These are phyloP conservation scores for Enoplosus armatus DNA, from an alignment of 2,797 vertebrate genomes.

Conservation along the genomic window DNA sequence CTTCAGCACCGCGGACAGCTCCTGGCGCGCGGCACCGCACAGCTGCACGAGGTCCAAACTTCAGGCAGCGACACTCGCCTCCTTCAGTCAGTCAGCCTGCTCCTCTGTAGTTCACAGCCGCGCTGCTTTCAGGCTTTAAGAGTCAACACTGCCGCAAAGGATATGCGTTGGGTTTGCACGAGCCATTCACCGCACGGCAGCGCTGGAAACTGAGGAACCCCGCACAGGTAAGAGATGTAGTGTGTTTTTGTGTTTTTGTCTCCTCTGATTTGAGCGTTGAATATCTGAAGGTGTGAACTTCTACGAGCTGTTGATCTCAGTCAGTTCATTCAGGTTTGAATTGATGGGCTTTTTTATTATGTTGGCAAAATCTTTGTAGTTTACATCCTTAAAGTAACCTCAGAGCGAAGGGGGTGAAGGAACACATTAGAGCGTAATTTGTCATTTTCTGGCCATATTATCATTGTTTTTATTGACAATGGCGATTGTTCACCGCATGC, in stretches of 20 bases:
- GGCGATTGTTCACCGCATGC: neutral
- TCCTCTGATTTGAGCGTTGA: neutral
- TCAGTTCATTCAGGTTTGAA: constrained; percentile 1
- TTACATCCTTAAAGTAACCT: constrained; percentile 1
- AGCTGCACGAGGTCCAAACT: constrained; percentile 69
- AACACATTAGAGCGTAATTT: neutral
- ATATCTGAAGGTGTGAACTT: constrained; percentile 40
- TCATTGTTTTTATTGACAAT: neutral
- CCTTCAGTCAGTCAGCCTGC: constrained; percentile 28
- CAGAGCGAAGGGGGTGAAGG: neutral
- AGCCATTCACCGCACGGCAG: constrained; percentile 44
- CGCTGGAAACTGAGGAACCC: constrained; percentile 61
- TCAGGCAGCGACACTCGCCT: constrained; percentile 39
- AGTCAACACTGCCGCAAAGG: constrained; percentile 32
- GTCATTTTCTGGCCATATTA: neutral
- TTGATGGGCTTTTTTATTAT: neutral
- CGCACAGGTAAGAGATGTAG: constrained; percentile 74
- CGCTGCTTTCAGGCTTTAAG: constrained; percentile 8
- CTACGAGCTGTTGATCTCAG: neutral
- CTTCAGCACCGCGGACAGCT: constrained; percentile 86
- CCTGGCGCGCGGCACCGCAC: constrained; percentile 60
- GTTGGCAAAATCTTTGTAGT: neutral
- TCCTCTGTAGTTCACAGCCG: constrained; percentile 21
- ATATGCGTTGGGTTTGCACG: constrained; percentile 51
- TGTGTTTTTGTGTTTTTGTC: neutral